A percentile compares a stretch with the other conserved stretches of the same genome.
Conservation (phyloP, 2,888 invertebrate species). For the Bhutanitis thaidina region DNA sequence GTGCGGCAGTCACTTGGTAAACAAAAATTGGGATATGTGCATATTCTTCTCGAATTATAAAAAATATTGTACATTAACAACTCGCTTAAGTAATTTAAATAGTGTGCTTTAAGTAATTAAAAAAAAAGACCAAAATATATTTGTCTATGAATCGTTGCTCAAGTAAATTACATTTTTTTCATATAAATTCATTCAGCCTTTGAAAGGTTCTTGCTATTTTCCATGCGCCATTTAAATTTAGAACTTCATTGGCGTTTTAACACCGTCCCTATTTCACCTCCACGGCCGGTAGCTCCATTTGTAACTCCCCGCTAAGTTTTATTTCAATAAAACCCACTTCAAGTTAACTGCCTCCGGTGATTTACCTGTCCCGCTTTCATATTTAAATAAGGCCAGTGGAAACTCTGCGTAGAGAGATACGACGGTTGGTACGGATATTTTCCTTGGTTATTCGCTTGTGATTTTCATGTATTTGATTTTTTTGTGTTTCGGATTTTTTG, state of each 20-base stretch:
- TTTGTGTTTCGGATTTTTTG: no score
- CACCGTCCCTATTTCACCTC: neutral
- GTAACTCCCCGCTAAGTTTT: slow-evolving; percentile 7
- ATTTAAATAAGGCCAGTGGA: slow-evolving; percentile 17
- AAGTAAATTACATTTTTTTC: no score
- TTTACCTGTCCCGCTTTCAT: slow-evolving; percentile 20
- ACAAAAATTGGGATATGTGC: no score
- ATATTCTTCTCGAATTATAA: no score
- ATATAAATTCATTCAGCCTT: neutral
- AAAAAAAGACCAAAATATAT: no score
- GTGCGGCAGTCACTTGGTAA: no score
- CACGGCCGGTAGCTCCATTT: neutral
- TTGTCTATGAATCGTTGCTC: no score
- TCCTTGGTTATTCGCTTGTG: neutral
- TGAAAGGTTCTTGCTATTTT: neutral
- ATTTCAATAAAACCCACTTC: slow-evolving; percentile 21
- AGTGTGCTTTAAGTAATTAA: no score
- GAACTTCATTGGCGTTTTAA: no score
- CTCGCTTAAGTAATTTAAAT: no score
- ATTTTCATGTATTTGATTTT: no score
- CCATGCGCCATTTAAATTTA: neutral
- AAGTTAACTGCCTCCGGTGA: slow-evolving; percentile 20
- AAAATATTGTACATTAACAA: no score
- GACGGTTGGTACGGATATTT: slow-evolving; percentile 1
- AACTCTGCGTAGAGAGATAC: slow-evolving; percentile 1